Base-by-base conservation (phyloP, 2,113 vertebrate species). In the Brachirus orientalis region DNA sequence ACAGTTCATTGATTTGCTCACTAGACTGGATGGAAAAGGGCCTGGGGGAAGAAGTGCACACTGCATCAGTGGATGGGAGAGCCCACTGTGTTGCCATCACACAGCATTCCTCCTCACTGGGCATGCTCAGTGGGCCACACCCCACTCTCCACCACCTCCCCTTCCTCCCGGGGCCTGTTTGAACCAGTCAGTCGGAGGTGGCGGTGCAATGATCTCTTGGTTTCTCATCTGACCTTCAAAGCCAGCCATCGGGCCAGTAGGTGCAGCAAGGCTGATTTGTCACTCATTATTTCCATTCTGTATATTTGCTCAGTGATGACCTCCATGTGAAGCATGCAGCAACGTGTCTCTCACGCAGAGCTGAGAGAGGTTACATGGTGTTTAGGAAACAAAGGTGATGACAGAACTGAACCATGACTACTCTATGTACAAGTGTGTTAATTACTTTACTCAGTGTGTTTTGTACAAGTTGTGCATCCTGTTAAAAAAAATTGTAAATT, bases 1-100 rank as follows among this genome's bases (percentile, higher is more conserved):
- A 76, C 78, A 89, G 93, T 94, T 92, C 95, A 95, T 92, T 88
- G 94, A 95, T 95, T 92, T 95, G 95, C 94, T 94, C 90, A 92
- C 91, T 90, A 95, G 93, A 89, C 94, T 92, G 92, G 91, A 95
- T 92, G 94, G 93, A 94, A 95, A 92, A 93, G 89, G 78, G 88
- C 94, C 92, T 38, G 46, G 75, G 91, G 84, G 58, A 51, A 85
- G 75, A 60, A 73, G 86, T 83, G 67, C 70, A 80, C 87, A 85
- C 79, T 63, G 79, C 92, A 90, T 92, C 90, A 92, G 90, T 94
- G 94, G 95, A 95, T 94, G 93, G 94, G 93, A 91, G 89, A 86
- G 89, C 89, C 88, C 90, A 81, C 86, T 68, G 87, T 94, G 92
- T 93, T 94, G 90, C 92, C 90, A 91, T 94, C 91, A 91, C 90